A percentile compares a stretch with the other conserved stretches of the same genome.
Evolutionary conservation across 2,113 vertebrate species (phyloP).

Genomic region (Antechinus stuartii): DNA sequence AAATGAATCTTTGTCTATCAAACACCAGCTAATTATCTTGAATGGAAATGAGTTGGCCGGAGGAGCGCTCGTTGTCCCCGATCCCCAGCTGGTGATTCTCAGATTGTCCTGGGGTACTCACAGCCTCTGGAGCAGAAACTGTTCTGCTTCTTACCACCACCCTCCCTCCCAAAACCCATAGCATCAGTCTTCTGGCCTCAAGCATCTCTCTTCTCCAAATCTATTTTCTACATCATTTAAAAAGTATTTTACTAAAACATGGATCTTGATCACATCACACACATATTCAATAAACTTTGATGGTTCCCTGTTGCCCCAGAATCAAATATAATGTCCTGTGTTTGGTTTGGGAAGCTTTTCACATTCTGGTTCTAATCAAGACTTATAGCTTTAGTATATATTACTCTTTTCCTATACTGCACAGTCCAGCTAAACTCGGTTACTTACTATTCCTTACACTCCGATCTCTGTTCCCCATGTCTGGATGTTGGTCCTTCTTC

Average conservation of each 20-base stretch:
- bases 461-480: background rate
- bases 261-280: background rate
- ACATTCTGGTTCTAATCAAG: background rate
- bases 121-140: background rate
- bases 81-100: background rate
- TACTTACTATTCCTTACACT: background rate
- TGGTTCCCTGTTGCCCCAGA: background rate
- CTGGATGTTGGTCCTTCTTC: background rate
- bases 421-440: background rate
- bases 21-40: conserved; percentile 23
- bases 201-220: background rate
- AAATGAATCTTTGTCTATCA: conserved; percentile 18
- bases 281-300: background rate
- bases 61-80: background rate
- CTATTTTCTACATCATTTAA: background rate
- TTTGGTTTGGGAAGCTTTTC: background rate
- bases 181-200: background rate
- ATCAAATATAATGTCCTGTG: background rate
- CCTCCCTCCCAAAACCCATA: background rate
- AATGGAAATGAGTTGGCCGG: conserved; percentile 36
- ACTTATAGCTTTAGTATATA: background rate
- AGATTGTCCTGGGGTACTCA: background rate
- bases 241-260: background rate
- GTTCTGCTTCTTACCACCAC: background rate
- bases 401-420: background rate